Conservation (phyloP, 2,797 vertebrate genomes). For the Buceros bicornis region DNA sequence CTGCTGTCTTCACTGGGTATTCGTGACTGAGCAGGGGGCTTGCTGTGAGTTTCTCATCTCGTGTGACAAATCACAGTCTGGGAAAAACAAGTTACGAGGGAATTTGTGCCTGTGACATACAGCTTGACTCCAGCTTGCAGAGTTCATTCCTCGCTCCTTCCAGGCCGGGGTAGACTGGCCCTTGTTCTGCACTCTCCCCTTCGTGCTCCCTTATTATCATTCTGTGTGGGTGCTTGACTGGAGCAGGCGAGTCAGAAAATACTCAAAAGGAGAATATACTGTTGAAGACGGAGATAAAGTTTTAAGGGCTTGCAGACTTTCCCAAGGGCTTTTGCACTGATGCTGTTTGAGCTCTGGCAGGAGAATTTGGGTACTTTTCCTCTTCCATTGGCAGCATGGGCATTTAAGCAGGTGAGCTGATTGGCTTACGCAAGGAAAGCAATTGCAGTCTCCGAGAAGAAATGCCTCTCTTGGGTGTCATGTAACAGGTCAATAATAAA, state of each 20-base stretch:
- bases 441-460: background rate
- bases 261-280: background rate
- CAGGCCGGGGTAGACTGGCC: background rate
- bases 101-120: background rate
- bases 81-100: background rate
- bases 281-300: background rate
- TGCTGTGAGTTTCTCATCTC: background rate
- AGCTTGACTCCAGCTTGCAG: background rate
- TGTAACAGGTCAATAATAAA: background rate
- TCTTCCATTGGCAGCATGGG: background rate
- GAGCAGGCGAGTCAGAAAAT: background rate
- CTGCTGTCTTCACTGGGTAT: background rate
- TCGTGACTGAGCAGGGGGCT: background rate
- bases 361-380: background rate
- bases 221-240: background rate
- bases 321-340: background rate
- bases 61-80: fast-evolving
- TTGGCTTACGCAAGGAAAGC: background rate
- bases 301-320: background rate
- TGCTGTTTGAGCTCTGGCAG: background rate
- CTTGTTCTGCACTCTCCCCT: background rate
- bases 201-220: background rate
- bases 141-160: background rate
- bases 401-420: background rate
- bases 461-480: background rate